These are phyloP conservation scores for Eucriotettix oculatus DNA, from an alignment of 2,888 invertebrate genomes.

Conservation along the genomic window DNA sequence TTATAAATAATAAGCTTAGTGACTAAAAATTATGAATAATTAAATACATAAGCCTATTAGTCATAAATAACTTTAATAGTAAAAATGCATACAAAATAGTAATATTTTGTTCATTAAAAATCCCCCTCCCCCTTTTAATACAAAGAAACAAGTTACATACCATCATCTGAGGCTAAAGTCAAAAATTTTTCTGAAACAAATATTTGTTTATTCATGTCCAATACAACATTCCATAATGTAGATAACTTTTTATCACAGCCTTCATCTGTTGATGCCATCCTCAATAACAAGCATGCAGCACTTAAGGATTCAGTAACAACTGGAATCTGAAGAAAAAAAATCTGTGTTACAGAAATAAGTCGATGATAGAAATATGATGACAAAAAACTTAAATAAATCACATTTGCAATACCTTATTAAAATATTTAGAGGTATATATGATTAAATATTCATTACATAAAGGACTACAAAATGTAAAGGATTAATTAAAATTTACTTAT, in stretches of 20 bases:
- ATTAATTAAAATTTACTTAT: no score
- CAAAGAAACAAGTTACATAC: conserved; percentile 20
- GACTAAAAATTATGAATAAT: background rate
- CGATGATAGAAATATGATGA: background rate
- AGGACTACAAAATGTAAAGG: no score
- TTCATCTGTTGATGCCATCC: conserved; percentile 33
- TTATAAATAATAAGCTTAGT: background rate
- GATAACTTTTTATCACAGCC: conserved; percentile 33
- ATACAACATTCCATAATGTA: conserved; percentile 49
- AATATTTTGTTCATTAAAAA: background rate
- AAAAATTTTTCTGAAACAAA: conserved; percentile 73
- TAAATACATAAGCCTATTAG: background rate
- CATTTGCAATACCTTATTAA: no score
- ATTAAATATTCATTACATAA: no score
- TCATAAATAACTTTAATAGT: background rate
- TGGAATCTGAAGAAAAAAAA: conserved; percentile 24
- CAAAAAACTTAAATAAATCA: background rate
- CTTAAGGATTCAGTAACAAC: conserved; percentile 56
- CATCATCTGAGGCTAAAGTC: conserved; percentile 48
- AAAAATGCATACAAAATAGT: background rate
- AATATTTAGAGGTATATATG: no score
- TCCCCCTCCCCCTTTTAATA: background rate
- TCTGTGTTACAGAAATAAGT: background rate
- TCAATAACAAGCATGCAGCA: conserved; percentile 48
- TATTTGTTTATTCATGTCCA: conserved; percentile 59